These are phyloP conservation scores for Dasyornis broadbenti DNA, from an alignment of 2,113 vertebrate species.

Conservation along the genomic window DNA sequence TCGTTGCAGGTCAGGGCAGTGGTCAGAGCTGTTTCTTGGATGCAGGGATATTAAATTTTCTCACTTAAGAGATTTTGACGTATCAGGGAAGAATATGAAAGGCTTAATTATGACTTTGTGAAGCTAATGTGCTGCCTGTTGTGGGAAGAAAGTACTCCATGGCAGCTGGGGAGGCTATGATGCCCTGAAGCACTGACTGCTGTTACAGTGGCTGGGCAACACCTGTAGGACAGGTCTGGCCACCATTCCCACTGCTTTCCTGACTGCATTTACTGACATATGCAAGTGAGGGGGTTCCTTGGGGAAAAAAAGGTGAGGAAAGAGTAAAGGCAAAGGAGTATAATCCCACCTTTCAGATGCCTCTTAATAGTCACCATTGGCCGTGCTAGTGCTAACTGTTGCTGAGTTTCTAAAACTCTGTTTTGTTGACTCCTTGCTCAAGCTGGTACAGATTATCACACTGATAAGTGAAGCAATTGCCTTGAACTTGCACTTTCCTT, in stretches of 20 bases:
- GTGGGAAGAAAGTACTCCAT: not conserved
- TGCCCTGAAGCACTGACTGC: not conserved
- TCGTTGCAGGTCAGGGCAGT: not conserved
- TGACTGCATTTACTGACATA: rapidly evolving
- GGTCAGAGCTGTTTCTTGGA: not conserved
- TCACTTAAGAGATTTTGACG: not conserved
- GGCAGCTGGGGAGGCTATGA: not conserved
- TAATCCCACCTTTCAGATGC: not conserved
- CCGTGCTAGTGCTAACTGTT: not conserved
- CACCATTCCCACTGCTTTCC: rapidly evolving
- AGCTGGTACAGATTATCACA: not conserved
- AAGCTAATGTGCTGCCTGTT: not conserved
- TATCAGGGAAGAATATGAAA: not conserved
- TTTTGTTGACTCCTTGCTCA: not conserved
- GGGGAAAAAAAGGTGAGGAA: not conserved
- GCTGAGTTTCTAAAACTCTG: not conserved
- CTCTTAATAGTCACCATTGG: not conserved
- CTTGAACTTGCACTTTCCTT: not conserved
- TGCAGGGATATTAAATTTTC: not conserved
- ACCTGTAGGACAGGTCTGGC: not conserved
- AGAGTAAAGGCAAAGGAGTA: not conserved
- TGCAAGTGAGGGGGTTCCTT: not conserved
- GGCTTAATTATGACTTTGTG: not conserved
- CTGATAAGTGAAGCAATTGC: not conserved
- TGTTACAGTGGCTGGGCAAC: not conserved